A percentile compares a stretch with the other conserved stretches of the same genome.
Conservation (phyloP, 2,113 vertebrate species). For the Otus sunia region DNA sequence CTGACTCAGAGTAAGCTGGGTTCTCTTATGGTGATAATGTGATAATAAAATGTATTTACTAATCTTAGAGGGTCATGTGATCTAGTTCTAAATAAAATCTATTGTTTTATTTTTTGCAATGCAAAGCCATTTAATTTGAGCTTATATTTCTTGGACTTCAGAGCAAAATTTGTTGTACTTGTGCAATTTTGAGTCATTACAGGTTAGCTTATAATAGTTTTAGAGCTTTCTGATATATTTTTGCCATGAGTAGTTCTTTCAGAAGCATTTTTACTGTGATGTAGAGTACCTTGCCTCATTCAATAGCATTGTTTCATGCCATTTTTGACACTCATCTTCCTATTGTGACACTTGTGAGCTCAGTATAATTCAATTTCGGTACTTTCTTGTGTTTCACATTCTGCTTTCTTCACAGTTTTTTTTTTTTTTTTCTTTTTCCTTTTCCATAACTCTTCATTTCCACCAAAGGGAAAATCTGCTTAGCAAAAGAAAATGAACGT, state of each 20-base stretch:
- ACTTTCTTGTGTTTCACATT: neutral
- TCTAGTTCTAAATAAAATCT: neutral
- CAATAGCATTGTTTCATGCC: neutral
- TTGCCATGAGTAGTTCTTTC: neutral
- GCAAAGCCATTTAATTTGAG: neutral
- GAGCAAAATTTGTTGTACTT: neutral
- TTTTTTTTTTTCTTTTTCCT: neutral
- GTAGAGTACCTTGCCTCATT: neutral
- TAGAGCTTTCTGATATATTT: neutral
- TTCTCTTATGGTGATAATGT: neutral
- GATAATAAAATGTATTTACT: neutral
- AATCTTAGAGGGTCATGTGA: neutral
- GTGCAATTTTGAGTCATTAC: neutral
- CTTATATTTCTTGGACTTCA: neutral
- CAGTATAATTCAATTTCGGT: neutral
- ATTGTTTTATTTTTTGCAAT: neutral
- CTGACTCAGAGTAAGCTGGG: neutral
- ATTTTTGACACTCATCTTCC: neutral
- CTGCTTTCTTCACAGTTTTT: neutral
- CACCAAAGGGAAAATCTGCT: neutral
- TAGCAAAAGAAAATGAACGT: neutral
- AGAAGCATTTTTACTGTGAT: neutral
- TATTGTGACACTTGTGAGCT: neutral
- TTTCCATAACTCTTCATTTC: neutral
- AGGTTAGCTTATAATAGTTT: neutral